Conservation (phyloP, 2,888 invertebrate species). For the Ariolimax columbianus region DNA sequence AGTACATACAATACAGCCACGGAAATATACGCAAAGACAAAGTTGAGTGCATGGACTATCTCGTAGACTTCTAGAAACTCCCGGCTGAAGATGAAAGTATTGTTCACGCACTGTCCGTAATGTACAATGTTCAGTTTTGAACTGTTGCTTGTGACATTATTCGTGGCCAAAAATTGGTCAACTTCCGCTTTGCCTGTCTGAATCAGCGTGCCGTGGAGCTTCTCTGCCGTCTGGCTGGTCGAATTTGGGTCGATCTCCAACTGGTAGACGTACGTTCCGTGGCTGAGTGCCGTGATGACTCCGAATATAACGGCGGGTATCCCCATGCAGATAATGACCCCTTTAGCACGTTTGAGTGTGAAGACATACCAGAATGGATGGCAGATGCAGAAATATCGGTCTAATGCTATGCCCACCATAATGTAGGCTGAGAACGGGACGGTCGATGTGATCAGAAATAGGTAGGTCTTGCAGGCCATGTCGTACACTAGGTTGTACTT, state of each 20-base stretch:
- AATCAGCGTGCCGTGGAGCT: no score
- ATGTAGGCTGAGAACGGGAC: conserved; percentile 75
- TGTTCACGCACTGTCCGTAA: conserved; percentile 56
- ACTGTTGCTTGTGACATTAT: not conserved
- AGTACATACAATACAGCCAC: conserved; percentile 69
- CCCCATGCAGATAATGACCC: conserved; percentile 60
- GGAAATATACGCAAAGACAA: conserved; percentile 63
- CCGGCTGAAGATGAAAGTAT: conserved; percentile 56
- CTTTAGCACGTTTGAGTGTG: conserved; percentile 64
- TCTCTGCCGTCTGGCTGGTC: not conserved
- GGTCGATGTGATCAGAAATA: conserved; percentile 74
- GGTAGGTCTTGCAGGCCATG: conserved; percentile 71
- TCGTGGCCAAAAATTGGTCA: not conserved
- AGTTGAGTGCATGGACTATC: conserved; percentile 64
- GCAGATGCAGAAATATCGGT: conserved; percentile 76
- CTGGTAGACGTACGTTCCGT: conserved; percentile 47
- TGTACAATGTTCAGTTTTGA: not conserved
- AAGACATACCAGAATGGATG: conserved; percentile 73
- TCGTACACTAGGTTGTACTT: conserved; percentile 66
- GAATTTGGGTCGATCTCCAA: not conserved
- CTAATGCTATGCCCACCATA: conserved; percentile 74
- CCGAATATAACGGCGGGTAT: conserved; percentile 61
- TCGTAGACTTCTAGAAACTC: conserved; percentile 60
- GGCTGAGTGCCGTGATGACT: conserved; percentile 49
- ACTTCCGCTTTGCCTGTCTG: not conserved